Base-by-base conservation (phyloP, 2,113 vertebrate genomes). In the Daboia siamensis region DNA sequence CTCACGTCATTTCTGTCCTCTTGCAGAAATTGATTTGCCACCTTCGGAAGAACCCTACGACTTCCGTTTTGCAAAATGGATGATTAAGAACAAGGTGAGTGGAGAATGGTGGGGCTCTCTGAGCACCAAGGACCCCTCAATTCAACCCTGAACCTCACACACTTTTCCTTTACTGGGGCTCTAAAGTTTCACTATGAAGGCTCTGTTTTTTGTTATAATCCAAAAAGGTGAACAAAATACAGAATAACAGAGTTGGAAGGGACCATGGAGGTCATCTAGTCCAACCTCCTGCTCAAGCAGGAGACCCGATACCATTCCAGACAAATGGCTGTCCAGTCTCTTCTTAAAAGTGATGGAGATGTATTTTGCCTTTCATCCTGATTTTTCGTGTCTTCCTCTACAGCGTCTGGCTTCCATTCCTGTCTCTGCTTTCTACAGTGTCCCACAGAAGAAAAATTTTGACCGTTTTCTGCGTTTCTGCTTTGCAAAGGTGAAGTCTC, bases 401-500 rank as follows among this genome's bases (percentile, higher is more conserved):
- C 95, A 99, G 99, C 98, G 98, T 55, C 97, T 99, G 92, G 97
- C 97, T 0, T 98, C 98, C 54, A 99, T 99, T 92, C 99, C 99
- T 0, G 97, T 99, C 29, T 99, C 99, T 0, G 92, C 97, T 0
- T 99, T 99, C 97, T 99, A 94, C 96, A 98, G 98, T 2, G 24
- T 4, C 3, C 97, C 98, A 0, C 98, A 99, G 94, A 97, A 97
- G 96, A 97, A 97, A 51, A 95, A 97, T 54, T 98, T 99, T 93
- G 97, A 97, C 94, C 98, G 98, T 93, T 99, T 98, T 89, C 95
- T 99, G 92, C 96, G 99, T 74, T 98, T 99, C 97, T 99, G 99
- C 95, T 99, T 99, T 4, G 97, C 98, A 46, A 99, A 99, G 98
- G 99, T 99, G 95, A 97, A 94, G 6, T 0, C 29, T 51, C 48